Evolutionary conservation across 2,113 vertebrate genomes (phyloP), one percentile per base, ranked within the genome.

Genomic region (Nerophis lumbriciformis): DNA sequence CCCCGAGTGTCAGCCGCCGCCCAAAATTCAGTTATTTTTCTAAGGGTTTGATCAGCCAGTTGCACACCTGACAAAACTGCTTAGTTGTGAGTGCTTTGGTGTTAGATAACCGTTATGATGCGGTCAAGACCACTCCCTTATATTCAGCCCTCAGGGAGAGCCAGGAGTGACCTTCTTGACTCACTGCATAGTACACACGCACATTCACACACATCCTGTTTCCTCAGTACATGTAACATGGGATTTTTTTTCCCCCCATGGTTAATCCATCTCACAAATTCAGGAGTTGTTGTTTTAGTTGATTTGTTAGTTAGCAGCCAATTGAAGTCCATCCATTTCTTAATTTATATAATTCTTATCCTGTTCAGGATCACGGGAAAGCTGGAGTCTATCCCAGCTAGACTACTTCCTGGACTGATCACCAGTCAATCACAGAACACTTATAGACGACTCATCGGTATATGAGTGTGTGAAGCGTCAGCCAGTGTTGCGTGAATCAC

Each of bases 131-230:
- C 77, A 2, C 78, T 76, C 78, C 79, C 66, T 67, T n/a, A 59
- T 53, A 68, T 77, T 47, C 48, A 72, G 51, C 61, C 72, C 66
- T 77, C 65, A 53, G 71, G 71, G 48, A 73, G 61, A 72, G 59
- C 70, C 64, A 56, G 73, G 53, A 62, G n/a, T 79, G 82, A 77
- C 79, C 80, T 73, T 72, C 42, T 62, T 87, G 78, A 86, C 74
- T 86, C 83, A 86, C 48, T 55, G 28, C 28, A 28, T 28, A 28
- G 28, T 28, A 47, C 19, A 59, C 21, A 53, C 61, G 38, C 58
- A 68, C 10, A 37, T 45, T 66, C 58, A 56, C 61, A 73, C 73
- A 79, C 76, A 73, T 83, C 69, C 70, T 75, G 61, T 68, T 74
- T 74, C 68, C 57, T 71, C 69, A 74, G 65, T 60, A 36, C 63